Base-by-base conservation (phyloP, 2,113 vertebrate species). In the Tringa solitaria region DNA sequence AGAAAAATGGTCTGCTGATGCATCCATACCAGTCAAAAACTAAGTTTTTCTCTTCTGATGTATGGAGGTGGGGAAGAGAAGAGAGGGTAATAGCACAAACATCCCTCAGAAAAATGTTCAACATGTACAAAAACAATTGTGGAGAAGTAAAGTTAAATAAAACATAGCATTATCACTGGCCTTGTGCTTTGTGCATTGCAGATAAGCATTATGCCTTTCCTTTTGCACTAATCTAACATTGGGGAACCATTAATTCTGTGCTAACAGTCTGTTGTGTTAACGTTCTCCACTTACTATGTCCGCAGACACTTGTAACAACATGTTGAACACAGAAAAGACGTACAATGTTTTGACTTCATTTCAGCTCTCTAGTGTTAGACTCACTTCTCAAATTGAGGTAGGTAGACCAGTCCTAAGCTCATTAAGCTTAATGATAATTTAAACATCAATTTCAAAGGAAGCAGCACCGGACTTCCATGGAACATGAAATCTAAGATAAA, bases 21-120 rank as follows among this genome's bases (percentile, higher is more conserved):
- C 15, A 32, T 32, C 16, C 26, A 5, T n/a, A 41, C 9, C 1
- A 5, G 9, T 2, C 56, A 46, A 84, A 84, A 81, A 56, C 16
- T 20, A 46, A 54, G 26, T 28, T 18, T 70, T 87, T 77, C 30
- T 11, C 6, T 83, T 75, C 53, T 53, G 14, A 28, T 23, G 14
- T 0, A 0, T 27, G 6, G 21, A 61, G 26, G 5, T 2, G 4
- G 7, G 24, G 69, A 79, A 32, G 14, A 13, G 22, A 85, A 70
- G 37, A 63, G 88, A 54, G 15, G 6, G 1, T n/a, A 43, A 30
- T 23, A 35, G 23, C 14, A 41, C 5, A 75, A 51, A 46, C 1
- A 2, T 43, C 6, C 22, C 14, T 79, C 27, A 68, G 32, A 89
- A 89, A 82, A 89, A 41, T 11, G 0, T 56, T 76, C 41, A 82